Evolutionary conservation across 2,888 invertebrate genomes (phyloP), one percentile per base, ranked within the genome.

Genomic region (Dermolepida albohirtum): DNA sequence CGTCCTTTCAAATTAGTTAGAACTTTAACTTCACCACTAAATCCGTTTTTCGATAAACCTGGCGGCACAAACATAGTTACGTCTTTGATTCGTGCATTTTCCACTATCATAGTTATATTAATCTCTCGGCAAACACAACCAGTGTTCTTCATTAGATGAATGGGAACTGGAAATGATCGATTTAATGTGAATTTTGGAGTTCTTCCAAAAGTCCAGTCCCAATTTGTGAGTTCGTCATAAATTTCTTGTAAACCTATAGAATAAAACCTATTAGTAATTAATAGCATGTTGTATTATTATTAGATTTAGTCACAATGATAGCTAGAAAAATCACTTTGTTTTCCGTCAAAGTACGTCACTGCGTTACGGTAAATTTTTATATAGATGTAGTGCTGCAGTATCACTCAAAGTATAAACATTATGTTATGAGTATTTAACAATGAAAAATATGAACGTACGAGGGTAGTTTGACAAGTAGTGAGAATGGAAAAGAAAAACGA

Each of bases 121-220:
- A 91, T 80, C 70, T 88, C 87, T 83, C 69, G 50, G 17, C 66
- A 67, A 8, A 84, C 0, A 79, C 79, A 70, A 78, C 85, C 73
- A 81, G 81, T 2, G 82, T 84, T 71, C n/a, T 71, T 83, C 11
- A 87, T 80, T n/a, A 88, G 78, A 69, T 84, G 85, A 0, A 82
- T 79, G 0, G 90, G 89, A 2, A 90, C 86, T 5, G 88, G 86
- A 79, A 92, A 88, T 0, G 87, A 83, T 40, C 89, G 87, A 68
- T 88, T 88, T 14, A 94, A 90, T 0, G 88, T 88, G 82, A 97
- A 97, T 73, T 89, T 89, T 0, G 97, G 97, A 0, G 96, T 94
- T 80, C 89, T 91, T 0, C 96, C 97, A 80, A 87, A 93, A 71
- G 90, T 89, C 96, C 96, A 97, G 68, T 95, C 90, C 95, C 96